These are phyloP conservation scores for Australoheros facetus DNA, from an alignment of 2,797 vertebrate genomes.

Conservation along the genomic window DNA sequence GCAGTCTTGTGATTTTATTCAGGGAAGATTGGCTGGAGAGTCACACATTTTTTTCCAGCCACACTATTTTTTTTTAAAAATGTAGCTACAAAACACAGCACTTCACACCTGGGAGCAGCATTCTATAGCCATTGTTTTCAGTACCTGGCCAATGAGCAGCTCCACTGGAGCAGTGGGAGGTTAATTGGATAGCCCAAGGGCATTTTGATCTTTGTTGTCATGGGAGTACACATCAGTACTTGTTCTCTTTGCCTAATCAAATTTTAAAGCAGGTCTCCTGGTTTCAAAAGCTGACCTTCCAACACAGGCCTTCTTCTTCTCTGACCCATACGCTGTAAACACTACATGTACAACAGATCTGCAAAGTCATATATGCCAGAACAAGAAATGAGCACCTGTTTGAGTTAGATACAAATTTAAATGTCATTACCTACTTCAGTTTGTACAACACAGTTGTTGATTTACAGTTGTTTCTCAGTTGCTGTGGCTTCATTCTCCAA, in stretches of 20 bases:
- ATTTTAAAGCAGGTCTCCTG: conserved; percentile 10
- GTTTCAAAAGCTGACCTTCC: conserved; percentile 26
- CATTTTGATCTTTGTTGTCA: conserved; percentile 42
- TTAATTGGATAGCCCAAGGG: conserved; percentile 62
- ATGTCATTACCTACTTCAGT: not conserved
- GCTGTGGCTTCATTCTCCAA: not conserved
- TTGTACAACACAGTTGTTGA: not conserved
- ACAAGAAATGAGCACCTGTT: not conserved
- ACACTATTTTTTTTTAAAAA: not conserved
- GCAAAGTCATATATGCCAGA: not conserved
- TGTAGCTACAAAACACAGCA: not conserved
- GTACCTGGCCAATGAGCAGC: conserved; percentile 52
- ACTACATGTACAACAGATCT: not conserved
- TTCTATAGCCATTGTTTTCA: conserved; percentile 40
- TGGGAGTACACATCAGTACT: conserved; percentile 22
- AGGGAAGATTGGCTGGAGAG: conserved; percentile 5
- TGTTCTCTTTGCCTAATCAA: conserved; percentile 39
- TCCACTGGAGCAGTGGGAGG: conserved; percentile 53
- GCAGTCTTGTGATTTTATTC: conserved; percentile 26
- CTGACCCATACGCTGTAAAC: conserved; percentile 10
- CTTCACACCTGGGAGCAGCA: conserved; percentile 29
- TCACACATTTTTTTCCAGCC: conserved; percentile 5
- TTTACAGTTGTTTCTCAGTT: too few relatives aligned
- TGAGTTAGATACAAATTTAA: not conserved
- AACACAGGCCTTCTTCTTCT: not conserved